phyloP scores from a whole-genome alignment of 2,888 invertebrate genomes.

The Synergus japonicus region DNA sequence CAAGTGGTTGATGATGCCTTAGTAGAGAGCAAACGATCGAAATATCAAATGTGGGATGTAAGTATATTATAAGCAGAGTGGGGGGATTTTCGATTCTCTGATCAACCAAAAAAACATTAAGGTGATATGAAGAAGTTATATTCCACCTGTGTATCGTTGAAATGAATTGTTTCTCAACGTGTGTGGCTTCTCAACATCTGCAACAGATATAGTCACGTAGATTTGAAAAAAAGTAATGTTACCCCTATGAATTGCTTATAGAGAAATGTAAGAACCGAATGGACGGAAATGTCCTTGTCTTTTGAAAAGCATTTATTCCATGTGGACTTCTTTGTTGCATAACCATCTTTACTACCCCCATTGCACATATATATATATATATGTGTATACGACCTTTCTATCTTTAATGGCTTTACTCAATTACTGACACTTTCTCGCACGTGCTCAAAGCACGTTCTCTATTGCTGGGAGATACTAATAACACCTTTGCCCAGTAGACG shows the following conservation, averaged over 20 bases:
- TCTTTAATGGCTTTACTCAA: slow-evolving; percentile 34
- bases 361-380: not conserved
- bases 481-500: slow-evolving; percentile 8
- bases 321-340: not conserved
- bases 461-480: slow-evolving; percentile 24
- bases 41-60: not conserved
- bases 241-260: not conserved
- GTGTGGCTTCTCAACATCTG: not conserved
- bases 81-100: not conserved
- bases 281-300: not conserved
- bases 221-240: not conserved
- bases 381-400: not conserved
- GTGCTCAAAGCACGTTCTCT: slow-evolving; percentile 16
- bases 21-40: not conserved
- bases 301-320: not conserved
- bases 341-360: not conserved
- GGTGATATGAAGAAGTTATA: not conserved
- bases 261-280: not conserved
- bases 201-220: not conserved
- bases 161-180: not conserved
- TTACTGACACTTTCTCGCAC: slow-evolving; percentile 36
- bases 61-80: no score
- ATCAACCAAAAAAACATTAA: not conserved
- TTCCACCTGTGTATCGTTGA: not conserved
- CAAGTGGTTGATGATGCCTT: not conserved